These are phyloP conservation scores for Nycticorax nycticorax DNA, from an alignment of 2,113 vertebrate species.

Conservation along the genomic window DNA sequence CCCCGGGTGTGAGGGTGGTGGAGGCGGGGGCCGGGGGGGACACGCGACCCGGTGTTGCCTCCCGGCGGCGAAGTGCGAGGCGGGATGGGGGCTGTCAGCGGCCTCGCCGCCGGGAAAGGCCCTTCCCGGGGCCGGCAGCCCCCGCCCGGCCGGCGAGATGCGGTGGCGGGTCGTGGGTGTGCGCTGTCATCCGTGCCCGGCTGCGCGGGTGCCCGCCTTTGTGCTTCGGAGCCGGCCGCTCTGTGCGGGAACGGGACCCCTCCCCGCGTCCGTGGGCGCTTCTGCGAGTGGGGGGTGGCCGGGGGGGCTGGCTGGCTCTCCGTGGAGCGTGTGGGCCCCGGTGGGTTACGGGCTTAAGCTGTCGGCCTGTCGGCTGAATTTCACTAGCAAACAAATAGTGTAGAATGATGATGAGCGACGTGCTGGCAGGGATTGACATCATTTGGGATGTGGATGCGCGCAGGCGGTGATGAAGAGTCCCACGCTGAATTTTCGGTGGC, in stretches of 20 bases:
- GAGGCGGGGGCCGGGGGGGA: no score
- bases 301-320: not conserved
- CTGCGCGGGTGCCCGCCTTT: not conserved
- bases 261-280: not conserved
- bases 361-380: not conserved
- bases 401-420: not conserved
- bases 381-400: not conserved
- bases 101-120: not conserved
- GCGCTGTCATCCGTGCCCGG: slow-evolving; percentile 1
- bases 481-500: not conserved
- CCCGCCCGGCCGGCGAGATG: not conserved
- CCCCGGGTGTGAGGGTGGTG: not conserved
- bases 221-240: not conserved
- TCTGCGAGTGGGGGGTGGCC: not conserved
- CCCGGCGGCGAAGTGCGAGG: not conserved
- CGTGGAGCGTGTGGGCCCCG: not conserved
- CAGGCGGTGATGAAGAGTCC: not conserved
- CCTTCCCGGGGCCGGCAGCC: not conserved
- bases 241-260: not conserved
- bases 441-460: not conserved
- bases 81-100: not conserved
- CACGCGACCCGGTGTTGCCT: not conserved
- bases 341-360: not conserved
- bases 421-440: not conserved
- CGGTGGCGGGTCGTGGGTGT: not conserved